Conservation (phyloP, 2,113 vertebrate species). For the Ursus arctos region DNA sequence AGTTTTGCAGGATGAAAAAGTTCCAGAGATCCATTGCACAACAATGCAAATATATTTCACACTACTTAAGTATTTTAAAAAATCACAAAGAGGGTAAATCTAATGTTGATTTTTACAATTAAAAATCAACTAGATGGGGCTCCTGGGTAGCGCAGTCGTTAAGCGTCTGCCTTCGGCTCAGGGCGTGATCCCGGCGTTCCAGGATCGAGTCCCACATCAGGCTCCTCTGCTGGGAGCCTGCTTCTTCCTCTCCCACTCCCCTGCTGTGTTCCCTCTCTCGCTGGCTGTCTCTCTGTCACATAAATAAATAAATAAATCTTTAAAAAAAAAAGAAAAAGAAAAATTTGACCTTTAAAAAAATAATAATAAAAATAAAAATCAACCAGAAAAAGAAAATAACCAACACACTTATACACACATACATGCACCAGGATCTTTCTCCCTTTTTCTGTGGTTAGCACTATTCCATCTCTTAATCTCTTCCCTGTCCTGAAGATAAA, state of each 20-base stretch:
- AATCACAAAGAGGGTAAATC: neutral
- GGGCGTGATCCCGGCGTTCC: no score
- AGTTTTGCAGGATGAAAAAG: neutral
- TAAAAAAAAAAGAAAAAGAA: neutral
- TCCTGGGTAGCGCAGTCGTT: no score
- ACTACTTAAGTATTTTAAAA: neutral
- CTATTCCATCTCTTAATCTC: neutral
- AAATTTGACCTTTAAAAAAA: neutral
- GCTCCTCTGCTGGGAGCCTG: no score
- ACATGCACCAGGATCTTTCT: neutral
- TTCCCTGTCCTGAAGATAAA: neutral
- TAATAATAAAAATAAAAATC: neutral
- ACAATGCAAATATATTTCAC: neutral
- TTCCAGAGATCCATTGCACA: no score
- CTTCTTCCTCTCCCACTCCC: no score
- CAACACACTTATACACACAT: neutral
- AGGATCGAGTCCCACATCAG: no score
- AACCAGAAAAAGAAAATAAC: neutral
- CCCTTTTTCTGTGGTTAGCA: neutral
- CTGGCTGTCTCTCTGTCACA: no score
- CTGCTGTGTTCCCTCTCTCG: no score
- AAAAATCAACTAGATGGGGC: neutral
- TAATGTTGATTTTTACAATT: neutral
- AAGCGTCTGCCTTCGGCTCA: no score
- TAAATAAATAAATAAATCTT: no score